phyloP scores from a whole-genome alignment of 2,797 vertebrate genomes.

The Leptodactylus fallax region DNA sequence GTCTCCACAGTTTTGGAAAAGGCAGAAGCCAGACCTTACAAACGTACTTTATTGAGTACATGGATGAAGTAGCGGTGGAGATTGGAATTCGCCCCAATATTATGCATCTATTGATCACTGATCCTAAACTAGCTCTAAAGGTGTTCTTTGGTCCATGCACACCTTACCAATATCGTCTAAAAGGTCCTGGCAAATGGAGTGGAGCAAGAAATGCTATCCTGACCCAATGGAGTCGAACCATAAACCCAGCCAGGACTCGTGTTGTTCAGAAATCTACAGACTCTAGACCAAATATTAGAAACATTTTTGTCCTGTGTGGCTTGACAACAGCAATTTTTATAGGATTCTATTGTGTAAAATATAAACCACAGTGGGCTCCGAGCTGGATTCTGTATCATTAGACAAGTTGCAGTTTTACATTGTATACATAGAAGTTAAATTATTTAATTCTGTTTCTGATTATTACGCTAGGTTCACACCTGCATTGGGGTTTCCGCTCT shows the following conservation, averaged over 20 bases:
- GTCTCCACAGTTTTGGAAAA: constrained; percentile 72
- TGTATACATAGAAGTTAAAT: not conserved
- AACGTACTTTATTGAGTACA: constrained; percentile 77
- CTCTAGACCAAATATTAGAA: not conserved
- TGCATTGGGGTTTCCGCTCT: no score
- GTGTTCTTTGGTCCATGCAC: constrained; percentile 79
- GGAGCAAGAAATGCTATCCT: constrained; percentile 84
- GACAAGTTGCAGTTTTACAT: not conserved
- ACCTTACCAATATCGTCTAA: constrained; percentile 83
- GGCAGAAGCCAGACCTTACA: constrained; percentile 75
- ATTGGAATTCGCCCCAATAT: constrained; percentile 76
- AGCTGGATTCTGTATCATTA: not conserved
- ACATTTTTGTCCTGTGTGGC: not conserved
- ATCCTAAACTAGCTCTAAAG: constrained; percentile 77
- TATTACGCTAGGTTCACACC: no score
- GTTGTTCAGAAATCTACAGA: constrained; percentile 27
- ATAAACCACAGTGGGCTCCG: not conserved
- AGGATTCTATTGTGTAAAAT: not conserved
- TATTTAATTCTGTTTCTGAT: not conserved
- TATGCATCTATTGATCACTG: constrained; percentile 76
- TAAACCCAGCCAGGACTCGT: constrained; percentile 75
- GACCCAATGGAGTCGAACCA: constrained; percentile 81
- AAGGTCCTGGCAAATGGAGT: constrained; percentile 81
- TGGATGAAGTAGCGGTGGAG: constrained; percentile 82
- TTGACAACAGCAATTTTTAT: constrained; percentile 24